These are phyloP conservation scores for Meleagris gallopavo DNA, from an alignment of 2,113 vertebrate species.

Conservation along the genomic window DNA sequence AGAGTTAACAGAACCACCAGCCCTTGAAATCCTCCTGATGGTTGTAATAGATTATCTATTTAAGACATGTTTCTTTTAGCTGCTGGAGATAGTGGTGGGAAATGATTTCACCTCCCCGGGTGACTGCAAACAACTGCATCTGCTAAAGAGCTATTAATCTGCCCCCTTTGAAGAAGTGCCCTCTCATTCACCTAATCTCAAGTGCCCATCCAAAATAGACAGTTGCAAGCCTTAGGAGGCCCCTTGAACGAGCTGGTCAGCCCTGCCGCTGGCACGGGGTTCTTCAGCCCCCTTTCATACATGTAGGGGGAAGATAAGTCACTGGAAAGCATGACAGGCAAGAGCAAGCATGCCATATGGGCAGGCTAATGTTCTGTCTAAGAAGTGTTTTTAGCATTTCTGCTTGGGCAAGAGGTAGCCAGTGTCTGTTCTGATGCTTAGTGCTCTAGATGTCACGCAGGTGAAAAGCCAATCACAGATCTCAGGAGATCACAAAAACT, in stretches of 20 bases:
- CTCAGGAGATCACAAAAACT: fast-evolving
- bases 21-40: slow-evolving; percentile 56
- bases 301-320: neutral
- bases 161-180: slow-evolving; percentile 13
- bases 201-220: neutral
- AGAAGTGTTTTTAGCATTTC: neutral
- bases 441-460: neutral
- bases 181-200: slow-evolving; percentile 12
- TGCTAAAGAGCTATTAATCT: slow-evolving; percentile 55
- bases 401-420: neutral
- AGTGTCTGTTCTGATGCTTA: neutral
- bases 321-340: neutral
- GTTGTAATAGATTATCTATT: slow-evolving; percentile 70
- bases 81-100: slow-evolving; percentile 53
- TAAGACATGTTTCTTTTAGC: slow-evolving; percentile 58
- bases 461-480: neutral
- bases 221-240: neutral
- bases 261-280: neutral
- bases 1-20: slow-evolving; percentile 41
- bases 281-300: neutral
- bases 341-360: neutral
- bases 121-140: slow-evolving; percentile 34
- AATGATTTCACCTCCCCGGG: slow-evolving; percentile 43
- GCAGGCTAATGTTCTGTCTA: neutral
- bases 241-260: too few relatives aligned